Conservation (phyloP, 2,113 vertebrate species). For the Paramisgurnus dabryanus region DNA sequence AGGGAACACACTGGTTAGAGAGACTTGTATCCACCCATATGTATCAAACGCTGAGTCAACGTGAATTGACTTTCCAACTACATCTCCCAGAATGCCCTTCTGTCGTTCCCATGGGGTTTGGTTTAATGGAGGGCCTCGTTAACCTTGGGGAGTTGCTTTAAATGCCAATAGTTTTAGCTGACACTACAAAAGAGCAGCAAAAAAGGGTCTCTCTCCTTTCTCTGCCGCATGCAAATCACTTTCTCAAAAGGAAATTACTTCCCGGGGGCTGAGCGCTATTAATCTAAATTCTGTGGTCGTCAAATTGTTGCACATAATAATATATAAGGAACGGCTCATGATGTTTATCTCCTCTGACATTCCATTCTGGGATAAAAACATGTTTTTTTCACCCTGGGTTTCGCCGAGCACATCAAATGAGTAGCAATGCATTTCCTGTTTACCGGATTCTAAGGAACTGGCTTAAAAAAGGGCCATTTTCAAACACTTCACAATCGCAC, state of each 20-base stretch:
- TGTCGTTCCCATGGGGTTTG: constrained; percentile 9
- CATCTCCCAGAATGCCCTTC: constrained; percentile 51
- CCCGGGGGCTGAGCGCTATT: constrained; percentile 79
- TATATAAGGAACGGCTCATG: constrained; percentile 72
- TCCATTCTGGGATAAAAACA: constrained; percentile 41
- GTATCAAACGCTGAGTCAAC: background rate
- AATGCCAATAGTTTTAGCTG: constrained; percentile 84
- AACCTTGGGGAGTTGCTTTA: constrained; percentile 85
- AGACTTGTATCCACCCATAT: background rate
- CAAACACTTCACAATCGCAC: constrained; percentile 3
- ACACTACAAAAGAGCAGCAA: constrained; percentile 70
- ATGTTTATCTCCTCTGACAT: constrained; percentile 62
- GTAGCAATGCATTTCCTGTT: constrained; percentile 25
- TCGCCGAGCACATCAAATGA: constrained; percentile 22
- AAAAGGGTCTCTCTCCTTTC: constrained; percentile 75
- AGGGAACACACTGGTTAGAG: constrained; percentile 15
- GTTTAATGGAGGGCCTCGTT: constrained; percentile 73
- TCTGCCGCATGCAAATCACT: constrained; percentile 82
- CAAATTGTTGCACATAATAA: constrained; percentile 79
- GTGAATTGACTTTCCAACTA: constrained; percentile 41
- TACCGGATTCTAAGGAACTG: constrained; percentile 9
- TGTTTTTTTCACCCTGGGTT: constrained; percentile 28
- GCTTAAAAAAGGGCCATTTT: constrained; percentile 3
- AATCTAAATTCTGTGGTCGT: constrained; percentile 83
- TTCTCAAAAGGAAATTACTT: constrained; percentile 87